A percentile compares a stretch with the other conserved stretches of the same genome.
Evolutionary conservation across 2,888 invertebrate genomes (phyloP).

Genomic region (Perizoma flavofasciatum): DNA sequence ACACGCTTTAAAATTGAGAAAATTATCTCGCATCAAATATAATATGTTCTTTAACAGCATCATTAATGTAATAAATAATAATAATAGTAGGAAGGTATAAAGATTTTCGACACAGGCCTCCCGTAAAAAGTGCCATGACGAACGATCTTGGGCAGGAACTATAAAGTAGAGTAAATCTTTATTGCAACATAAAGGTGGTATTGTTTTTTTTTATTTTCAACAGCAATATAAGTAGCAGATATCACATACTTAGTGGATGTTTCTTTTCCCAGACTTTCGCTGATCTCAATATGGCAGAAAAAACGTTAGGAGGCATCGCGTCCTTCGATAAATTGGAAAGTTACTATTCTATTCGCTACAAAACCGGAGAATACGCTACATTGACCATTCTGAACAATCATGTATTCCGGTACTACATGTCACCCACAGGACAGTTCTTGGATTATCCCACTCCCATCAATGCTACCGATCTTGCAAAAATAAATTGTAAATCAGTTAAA

Average conservation of each 20-base stretch:
- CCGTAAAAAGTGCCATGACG: no score
- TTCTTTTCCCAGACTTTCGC: conserved; percentile 22
- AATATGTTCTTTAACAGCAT: no score
- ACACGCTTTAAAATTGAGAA: no score
- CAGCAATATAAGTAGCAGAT: no score
- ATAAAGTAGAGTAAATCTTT: no score
- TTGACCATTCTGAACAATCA: conserved; percentile 67
- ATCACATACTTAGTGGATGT: not conserved
- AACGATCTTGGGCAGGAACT: no score
- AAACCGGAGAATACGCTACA: conserved; percentile 59
- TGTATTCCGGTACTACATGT: conserved; percentile 72
- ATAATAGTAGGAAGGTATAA: no score
- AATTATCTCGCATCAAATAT: no score
- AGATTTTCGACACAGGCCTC: no score
- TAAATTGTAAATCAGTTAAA: conserved; percentile 55
- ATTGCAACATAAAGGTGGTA: no score
- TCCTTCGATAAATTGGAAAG: conserved; percentile 55
- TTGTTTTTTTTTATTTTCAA: no score
- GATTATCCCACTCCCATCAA: conserved; percentile 69
- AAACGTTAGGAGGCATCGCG: conserved; percentile 49
- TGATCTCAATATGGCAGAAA: conserved; percentile 22
- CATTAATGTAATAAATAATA: no score
- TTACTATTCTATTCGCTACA: conserved; percentile 58
- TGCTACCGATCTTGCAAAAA: conserved; percentile 62
- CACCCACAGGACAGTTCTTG: conserved; percentile 60